Evolutionary conservation across 2,113 vertebrate genomes (phyloP), one percentile per base, ranked within the genome.

Genomic region (Girardinichthys multiradiatus): DNA sequence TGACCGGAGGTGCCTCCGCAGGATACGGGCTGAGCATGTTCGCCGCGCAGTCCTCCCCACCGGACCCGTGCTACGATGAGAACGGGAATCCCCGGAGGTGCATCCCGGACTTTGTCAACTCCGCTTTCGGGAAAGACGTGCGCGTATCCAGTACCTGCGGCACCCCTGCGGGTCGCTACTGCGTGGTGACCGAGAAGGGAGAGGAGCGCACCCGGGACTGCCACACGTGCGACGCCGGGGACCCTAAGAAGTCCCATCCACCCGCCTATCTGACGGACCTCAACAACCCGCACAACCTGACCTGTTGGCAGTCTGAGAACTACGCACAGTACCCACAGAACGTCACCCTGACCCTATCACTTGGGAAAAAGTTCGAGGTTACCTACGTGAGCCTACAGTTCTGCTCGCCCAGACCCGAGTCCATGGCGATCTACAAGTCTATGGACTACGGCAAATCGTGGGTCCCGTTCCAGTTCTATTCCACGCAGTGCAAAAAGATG

Each of bases 241-340:
- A 99, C 82, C 96, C 98, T 77, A 96, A 95, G 87, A 97, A 96
- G 84, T 92, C 94, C 64, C 98, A 96, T 72, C 98, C 98, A 26
- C 94, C 97, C 15, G 91, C 98, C 45, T 98, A 98, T 80, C 90
- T 99, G 63, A 99, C 98, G 5, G 98, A 99, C 86, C 97, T 99
- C 83, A 98, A 99, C 95, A 99, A 99, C 91, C 98, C 98, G 26
- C 98, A 99, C 95, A 99, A 99, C 94, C 95, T 98, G 87, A 99
- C 98, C 51, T 99, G 98, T 92, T 99, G 98, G 98, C 98, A 97
- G 91, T 98, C 97, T 0, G 97, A 99, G 79, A 97, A 95, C 93
- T 98, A 96, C 93, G 86, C 95, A 83, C 98, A 98, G 91, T 95
- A 92, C 57, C 97, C 97, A 62, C 97, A 96, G 67, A 99, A 99